Percentiles rank a stretch among this genome's conserved stretches.
These are phyloP conservation scores for Oceanodroma tethys DNA, from an alignment of 2,113 vertebrate genomes.

Conservation along the genomic window DNA sequence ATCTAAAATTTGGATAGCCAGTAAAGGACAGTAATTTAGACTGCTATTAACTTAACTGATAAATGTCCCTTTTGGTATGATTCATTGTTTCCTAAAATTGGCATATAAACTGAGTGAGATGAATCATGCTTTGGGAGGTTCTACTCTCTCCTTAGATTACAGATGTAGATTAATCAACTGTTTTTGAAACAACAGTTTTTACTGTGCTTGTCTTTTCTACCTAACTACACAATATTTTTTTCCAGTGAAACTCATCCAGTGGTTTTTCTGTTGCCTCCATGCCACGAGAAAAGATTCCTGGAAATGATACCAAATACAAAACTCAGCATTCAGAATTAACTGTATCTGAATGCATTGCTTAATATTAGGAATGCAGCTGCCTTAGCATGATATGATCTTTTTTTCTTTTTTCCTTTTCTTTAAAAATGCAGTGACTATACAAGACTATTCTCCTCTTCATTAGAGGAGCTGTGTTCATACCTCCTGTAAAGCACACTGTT, in stretches of 20 bases:
- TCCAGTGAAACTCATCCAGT: neutral
- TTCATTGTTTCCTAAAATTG: neutral
- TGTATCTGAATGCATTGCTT: neutral
- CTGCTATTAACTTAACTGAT: neutral
- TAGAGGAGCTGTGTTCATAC: neutral
- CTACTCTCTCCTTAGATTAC: neutral
- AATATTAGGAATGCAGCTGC: neutral
- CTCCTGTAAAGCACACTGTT: neutral
- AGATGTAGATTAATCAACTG: neutral
- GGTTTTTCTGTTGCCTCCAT: neutral
- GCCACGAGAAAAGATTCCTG: neutral
- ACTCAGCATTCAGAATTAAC: neutral
- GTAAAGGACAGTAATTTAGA: neutral
- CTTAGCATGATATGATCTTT: neutral
- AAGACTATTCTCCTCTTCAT: neutral
- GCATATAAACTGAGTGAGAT: neutral
- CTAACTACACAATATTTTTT: neutral
- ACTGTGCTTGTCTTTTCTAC: neutral
- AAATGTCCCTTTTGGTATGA: neutral
- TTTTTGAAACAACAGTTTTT: neutral
- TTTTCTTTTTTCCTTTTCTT: too few relatives aligned
- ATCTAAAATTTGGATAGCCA: neutral
- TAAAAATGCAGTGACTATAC: neutral
- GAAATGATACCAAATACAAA: neutral
- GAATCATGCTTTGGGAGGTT: neutral